Evolutionary conservation across 92 coral and sea anemone species (phyloP), one percentile per base, ranked within the genome.

Genomic region (Zoanthus solanderi): DNA sequence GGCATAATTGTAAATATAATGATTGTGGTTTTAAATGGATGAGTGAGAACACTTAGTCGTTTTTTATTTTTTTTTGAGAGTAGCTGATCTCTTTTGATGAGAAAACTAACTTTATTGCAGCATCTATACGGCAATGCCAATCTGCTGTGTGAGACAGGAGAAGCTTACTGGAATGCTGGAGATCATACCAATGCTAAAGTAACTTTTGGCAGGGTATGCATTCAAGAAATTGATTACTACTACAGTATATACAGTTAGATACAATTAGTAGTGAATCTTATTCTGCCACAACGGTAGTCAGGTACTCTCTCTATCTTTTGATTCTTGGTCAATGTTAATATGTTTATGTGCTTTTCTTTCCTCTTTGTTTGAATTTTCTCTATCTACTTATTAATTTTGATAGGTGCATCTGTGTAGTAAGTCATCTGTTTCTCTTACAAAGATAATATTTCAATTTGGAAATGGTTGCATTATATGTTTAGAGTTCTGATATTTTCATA

Each of bases 141-240:
- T 75, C 52, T 97, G 81, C 85, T 97, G 17, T 95, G 98, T 86
- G 92, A 86, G 76, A 89, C 93, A 53, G 99, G 97, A 72, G 97
- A 97, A 89, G 90, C 92, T 86, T 92, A 89, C 88, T 97, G 96
- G 91, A 90, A 92, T 79, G 96, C 96, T 83, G 99, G 99, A 6
- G 99, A 97, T 74, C 87, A 87, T 37, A 92, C 88, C 56, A 97
- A 86, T 86, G 95, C 99, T 1, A 97, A 92, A 82, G 94, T 94
- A 65, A 78, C 94, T 32, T 95, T 95, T 60, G 90, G 92, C 76
- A 90, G 98, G 95, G 99, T 97, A 86, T 42, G 89, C 71, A 34
- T 18, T 5, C 30, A n/a, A 5, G 69, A 11, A 30, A 13, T 42
- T 52, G 12, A 18, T 13, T 37, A 50, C 12, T 47, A 47, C 8